Evolutionary conservation across 1,140 invertebrate species (phyloP).

Genomic region (Pseudachorutes palmiensis): DNA sequence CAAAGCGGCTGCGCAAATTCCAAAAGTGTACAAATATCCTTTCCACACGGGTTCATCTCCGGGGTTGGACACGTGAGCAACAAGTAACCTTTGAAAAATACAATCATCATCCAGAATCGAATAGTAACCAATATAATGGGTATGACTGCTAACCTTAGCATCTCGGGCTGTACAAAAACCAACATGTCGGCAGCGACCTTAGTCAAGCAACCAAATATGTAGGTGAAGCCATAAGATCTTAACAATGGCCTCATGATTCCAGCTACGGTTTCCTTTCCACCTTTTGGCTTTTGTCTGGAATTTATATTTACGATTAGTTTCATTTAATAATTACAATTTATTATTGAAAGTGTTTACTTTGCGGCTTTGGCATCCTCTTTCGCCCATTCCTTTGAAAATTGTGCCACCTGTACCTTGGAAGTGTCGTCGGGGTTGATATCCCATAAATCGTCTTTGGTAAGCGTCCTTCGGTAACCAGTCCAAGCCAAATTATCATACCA

Average conservation of each 20-base stretch:
- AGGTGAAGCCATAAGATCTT: conserved; percentile 46
- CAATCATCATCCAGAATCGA: conserved; percentile 49
- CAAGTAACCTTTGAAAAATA: background rate
- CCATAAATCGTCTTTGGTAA: conserved; percentile 49
- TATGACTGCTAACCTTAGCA: conserved; percentile 39
- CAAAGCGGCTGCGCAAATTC: conserved; percentile 67
- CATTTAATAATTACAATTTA: no score
- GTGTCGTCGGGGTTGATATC: conserved; percentile 47
- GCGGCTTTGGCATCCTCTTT: conserved; percentile 25
- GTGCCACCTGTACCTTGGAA: conserved; percentile 42
- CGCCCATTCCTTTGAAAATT: conserved; percentile 47
- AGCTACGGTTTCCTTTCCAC: background rate
- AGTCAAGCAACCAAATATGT: conserved; percentile 45
- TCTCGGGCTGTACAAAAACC: conserved; percentile 51
- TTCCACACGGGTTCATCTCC: conserved; percentile 53
- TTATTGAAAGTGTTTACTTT: no score
- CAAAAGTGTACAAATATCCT: conserved; percentile 69
- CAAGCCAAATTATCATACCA: conserved; percentile 82
- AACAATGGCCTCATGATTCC: conserved; percentile 44
- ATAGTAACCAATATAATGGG: conserved; percentile 17
- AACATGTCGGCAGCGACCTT: conserved; percentile 51
- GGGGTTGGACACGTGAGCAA: conserved; percentile 1
- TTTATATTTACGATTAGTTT: background rate
- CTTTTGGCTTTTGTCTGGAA: background rate
- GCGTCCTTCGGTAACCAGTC: conserved; percentile 45